Base-by-base conservation (phyloP, 2,888 invertebrate genomes). In the Pediacus dermestoides region DNA sequence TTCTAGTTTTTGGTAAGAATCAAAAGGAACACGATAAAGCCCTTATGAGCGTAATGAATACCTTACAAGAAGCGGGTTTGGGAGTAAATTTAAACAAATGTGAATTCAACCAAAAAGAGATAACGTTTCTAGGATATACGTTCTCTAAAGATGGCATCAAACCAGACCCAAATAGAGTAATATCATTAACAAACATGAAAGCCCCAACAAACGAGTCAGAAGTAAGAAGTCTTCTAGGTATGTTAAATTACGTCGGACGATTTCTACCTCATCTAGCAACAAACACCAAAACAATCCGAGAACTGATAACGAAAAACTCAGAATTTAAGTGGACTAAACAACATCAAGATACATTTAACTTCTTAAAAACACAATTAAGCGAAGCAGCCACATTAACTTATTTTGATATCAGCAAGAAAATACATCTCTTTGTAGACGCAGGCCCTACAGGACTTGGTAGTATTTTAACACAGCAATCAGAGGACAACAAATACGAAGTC, bases 81-180 rank as follows among this genome's bases (percentile, higher is more conserved):
- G 14, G 13, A 2, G 3, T 28, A 11, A 28, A 28, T 14, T 3
- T 13, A 27, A 30, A 56, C 2, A 66, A 67, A 46, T 66, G 64
- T 43, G 32, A 37, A 10, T 59, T 47, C 36, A 41, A 41, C 9
- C 42, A 33, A 12, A 14, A 40, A 30, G 36, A 39, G 35, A 39
- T 61, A 3, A 26, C 46, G 10, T 62, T 63, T 41, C 14, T 62
- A 10, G 58, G 60, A 16, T 55, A 61, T 32, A 34, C 43, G 30
- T 28, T 66, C 21, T 44, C 55, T 4, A 4, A 37, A 13, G 21
- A 46, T 4, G 61, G 55, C 1, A 46, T 63, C 9, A 53, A 48
- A 37, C 60, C 61, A 8, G 44, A 54, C 11, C 31, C 23, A 23
- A 4, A 23, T n/a, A n/a, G n/a, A 18, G 21, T 18, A 6, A n/a